Evolutionary conservation across 2,888 invertebrate species (phyloP), one percentile per base, ranked within the genome.

Genomic region (Drosophila ustulata): DNA sequence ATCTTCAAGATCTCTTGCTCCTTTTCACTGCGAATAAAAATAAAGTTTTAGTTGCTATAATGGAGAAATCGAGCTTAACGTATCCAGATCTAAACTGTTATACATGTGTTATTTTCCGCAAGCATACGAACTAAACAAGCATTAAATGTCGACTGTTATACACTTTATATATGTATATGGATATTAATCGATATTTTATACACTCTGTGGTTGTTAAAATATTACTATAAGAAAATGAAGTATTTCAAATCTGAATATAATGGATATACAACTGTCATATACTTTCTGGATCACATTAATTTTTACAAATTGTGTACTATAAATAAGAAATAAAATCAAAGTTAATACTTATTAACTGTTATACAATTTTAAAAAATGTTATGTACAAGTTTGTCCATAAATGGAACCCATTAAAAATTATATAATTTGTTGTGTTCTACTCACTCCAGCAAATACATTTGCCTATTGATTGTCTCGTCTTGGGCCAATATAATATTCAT

Each of bases 1-100:
- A 96, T 94, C 86, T 94, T 94, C 73, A 96, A 95, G 81, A 97
- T 97, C 86, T 96, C 94, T 85, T 95, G 94, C 90, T 97, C 97
- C 90, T 95, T 95, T 87, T 96, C 95, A 82, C 95, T 95, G 93
- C n/a, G 37, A 2, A 37, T 11, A 5, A 0, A 1, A 37, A 5
- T 11, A 4, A 37, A 4, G 34, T 34, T 34, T 11, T 11, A 34
- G 34, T 30, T 4, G 0, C 1, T 18, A 2, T 18, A 18, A 18
- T 18, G 1, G 18, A 18, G 18, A 18, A 18, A 18, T 18, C 18
- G 18, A 18, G 18, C 18, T 18, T 18, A 18, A 18, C 18, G 18
- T 18, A 1, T 18, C 18, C 18, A 18, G 18, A 18, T 18, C 18
- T 26, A 26, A 26, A 26, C 26, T 26, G 26, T 26, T 26, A 26